phyloP scores from a whole-genome alignment of 2,113 vertebrate genomes.

The Nibea coibor region DNA sequence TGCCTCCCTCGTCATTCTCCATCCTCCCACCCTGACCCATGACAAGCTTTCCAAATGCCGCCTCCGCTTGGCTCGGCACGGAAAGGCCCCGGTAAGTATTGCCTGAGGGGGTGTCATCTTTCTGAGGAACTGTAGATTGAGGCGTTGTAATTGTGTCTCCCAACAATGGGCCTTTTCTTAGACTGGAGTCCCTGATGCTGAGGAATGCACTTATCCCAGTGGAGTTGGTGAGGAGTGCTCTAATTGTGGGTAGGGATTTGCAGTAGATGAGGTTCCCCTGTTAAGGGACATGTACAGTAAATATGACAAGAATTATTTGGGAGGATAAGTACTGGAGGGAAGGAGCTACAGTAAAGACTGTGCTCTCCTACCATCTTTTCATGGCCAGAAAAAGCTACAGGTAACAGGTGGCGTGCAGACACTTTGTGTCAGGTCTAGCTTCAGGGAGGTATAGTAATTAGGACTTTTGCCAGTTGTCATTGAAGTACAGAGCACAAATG shows the following conservation, averaged over 20 bases:
- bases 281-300: not conserved
- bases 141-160: conserved; percentile 38
- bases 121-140: conserved; percentile 41
- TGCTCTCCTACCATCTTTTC: not conserved
- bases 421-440: conserved; percentile 8
- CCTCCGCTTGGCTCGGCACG: conserved; percentile 12
- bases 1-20: conserved; percentile 7
- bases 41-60: conserved; percentile 19
- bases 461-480: not conserved
- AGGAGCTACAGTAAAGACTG: not conserved
- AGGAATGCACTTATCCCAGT: conserved; percentile 63
- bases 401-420: conserved; percentile 5
- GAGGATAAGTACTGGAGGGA: conserved; percentile 1
- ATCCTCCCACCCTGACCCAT: conserved; percentile 26
- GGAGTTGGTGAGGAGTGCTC: conserved; percentile 7
- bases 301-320: conserved; percentile 39
- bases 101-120: conserved; percentile 50
- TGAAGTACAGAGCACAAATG: not conserved
- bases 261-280: conserved; percentile 25
- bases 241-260: conserved; percentile 52
- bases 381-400: not conserved
- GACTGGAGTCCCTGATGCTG: conserved; percentile 32
- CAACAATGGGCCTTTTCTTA: conserved; percentile 65
- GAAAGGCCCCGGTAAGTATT: conserved; percentile 19
- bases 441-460: conserved; percentile 1